Base-by-base conservation (phyloP, 1,140 invertebrate genomes). In the Mamestra configurata region DNA sequence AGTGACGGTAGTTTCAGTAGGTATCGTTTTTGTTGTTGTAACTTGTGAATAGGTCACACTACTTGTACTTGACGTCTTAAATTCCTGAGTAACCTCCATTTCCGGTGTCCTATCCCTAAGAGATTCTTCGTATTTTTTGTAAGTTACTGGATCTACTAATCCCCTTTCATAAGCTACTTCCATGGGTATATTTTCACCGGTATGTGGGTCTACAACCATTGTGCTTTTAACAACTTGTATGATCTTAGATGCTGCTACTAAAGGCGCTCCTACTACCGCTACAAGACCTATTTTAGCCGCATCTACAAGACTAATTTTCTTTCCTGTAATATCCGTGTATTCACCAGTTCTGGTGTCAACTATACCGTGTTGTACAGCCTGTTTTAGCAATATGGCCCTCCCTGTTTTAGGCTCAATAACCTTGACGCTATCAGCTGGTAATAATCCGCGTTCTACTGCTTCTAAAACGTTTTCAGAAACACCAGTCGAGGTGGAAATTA, bases 131-230 rank as follows among this genome's bases (percentile, higher is more conserved):
- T 96, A 95, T 94, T 95, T 97, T 92, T 95, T 95, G 72, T 95
- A 95, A 6, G 95, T 96, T 24, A 95, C 91, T 61, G 96, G 90
- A 93, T 97, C 96, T n/a, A 97, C 96, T 31, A 98, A 93, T 2
- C 98, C 98, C 78, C 97, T 95, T 92, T 98, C 96, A 53, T 98
- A 96, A 31, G 98, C 98, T 49, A 98, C 97, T 93, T 98, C 96
- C 84, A 97, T 96, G 0, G 97, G 96, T 46, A 98, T 93, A 88
- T 97, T 96, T 88, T 97, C 96, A 11, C 97, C 97, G 11, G 97
- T 98, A 77, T 96, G 96, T 7, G 98, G 98, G 95, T 98, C 98
- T 70, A 96, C 95, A 15, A 98, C 96, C 95, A 97, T 97, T 24
- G 96, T 95, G 82, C 82, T 95, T 82, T 87, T 92, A 31, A 95